Evolutionary conservation across 2,888 invertebrate species (phyloP).

Genomic region (Pocota personata): DNA sequence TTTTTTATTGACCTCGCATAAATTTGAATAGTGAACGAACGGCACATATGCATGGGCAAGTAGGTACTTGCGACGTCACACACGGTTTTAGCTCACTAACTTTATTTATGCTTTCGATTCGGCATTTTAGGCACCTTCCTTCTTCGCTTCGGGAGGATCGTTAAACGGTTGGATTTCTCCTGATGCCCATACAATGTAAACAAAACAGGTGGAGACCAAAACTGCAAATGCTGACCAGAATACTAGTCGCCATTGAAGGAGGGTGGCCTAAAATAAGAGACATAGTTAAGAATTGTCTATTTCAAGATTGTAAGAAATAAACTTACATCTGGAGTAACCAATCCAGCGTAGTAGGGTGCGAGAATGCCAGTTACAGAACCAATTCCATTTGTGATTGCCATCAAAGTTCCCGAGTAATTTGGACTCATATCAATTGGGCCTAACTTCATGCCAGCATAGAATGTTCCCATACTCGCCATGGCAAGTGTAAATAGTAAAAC

Average conservation of each 20-base stretch:
- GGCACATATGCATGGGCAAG: too few species aligned
- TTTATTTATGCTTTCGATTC: too few species aligned
- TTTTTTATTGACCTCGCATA: too few species aligned
- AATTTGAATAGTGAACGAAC: too few species aligned
- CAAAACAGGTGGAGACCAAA: conserved; percentile 86
- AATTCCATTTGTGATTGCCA: conserved; percentile 88
- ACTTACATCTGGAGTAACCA: conserved; percentile 86
- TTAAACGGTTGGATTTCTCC: conserved; percentile 91
- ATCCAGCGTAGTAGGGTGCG: conserved; percentile 86
- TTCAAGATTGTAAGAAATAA: conserved; percentile 57
- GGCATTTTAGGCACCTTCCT: too few species aligned
- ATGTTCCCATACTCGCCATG: conserved; percentile 89
- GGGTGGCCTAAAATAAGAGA: conserved; percentile 83
- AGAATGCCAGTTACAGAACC: conserved; percentile 88
- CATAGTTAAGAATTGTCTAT: background rate
- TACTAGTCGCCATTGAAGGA: conserved; percentile 89
- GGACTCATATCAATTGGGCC: conserved; percentile 87
- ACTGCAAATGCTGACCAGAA: conserved; percentile 91
- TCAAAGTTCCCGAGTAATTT: conserved; percentile 87
- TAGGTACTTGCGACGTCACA: too few species aligned
- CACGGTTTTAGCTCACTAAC: too few species aligned
- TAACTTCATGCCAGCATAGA: conserved; percentile 87
- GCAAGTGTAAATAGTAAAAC: conserved; percentile 86
- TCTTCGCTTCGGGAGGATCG: conserved; percentile 78
- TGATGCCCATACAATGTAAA: conserved; percentile 88